Base-by-base conservation (phyloP, 2,888 invertebrate genomes). In the Chromoteleia sp. region DNA sequence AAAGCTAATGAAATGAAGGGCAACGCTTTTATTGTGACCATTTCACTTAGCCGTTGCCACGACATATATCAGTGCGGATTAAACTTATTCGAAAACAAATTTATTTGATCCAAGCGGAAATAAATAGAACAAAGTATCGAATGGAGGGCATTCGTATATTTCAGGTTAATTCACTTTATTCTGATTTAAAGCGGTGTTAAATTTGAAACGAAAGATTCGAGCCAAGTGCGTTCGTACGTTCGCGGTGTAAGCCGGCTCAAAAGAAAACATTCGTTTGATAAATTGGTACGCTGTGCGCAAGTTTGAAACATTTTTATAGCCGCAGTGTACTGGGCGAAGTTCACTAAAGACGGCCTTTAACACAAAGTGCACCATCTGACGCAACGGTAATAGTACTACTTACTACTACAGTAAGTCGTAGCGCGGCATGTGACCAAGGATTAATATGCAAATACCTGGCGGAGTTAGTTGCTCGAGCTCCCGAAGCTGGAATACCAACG, bases 371-470 rank as follows among this genome's bases (percentile, higher is more conserved):
- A 74, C 78, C 75, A 82, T 78, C 82, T 82, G 71, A 71, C 65
- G 82, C 52, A 65, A 58, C 65, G 71, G 54, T 80, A 81, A 77
- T 75, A 58, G 80, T 74, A 68, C 77, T 82, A 80, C 76, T 75
- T 82, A 74, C 73, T 67, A 54, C 73, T 54, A 54, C 56, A 56
- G 58, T 71, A 63, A 79, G 80, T 80, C 80, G 76, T 56, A 56
- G 80, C 68, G 78, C 81, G 65, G 78, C 82, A 83, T 82, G 85
- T 83, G 79, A 82, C 81, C 83, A 83, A 84, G 83, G 85, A 87
- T 87, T 87, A 87, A 86, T 86, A 86, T 86, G 86, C 85, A 88
- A 88, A 88, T 86, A 83, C 84, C 82, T 82, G 74, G 79, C 79
- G 75, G 63, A 71, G 80, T 61, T 83, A 56, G 73, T 52, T 75